These are phyloP conservation scores for Myocastor coypus DNA, from an alignment of 2,113 vertebrate genomes.

Conservation along the genomic window DNA sequence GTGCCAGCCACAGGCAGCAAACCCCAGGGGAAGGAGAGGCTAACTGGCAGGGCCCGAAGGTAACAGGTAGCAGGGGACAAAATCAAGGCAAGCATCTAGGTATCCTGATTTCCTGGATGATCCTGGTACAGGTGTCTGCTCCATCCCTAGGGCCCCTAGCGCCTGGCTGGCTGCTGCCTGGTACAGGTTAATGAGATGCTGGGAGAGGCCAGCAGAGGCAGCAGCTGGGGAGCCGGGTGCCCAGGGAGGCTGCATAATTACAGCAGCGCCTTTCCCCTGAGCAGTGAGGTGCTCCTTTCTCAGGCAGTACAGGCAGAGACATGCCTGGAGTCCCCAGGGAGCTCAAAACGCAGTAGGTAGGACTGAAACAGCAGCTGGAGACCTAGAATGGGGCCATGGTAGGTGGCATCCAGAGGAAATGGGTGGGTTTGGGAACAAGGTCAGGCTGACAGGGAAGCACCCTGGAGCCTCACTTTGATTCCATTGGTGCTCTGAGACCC, in stretches of 20 bases:
- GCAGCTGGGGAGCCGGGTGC: conserved; percentile 45
- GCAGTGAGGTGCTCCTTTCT: conserved; percentile 66
- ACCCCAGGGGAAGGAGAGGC: conserved; percentile 95
- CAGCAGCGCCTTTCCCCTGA: conserved; percentile 41
- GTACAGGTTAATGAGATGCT: conserved; percentile 69
- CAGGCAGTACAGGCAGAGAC: conserved; percentile 66
- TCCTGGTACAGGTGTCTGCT: neutral
- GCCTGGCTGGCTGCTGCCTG: conserved; percentile 52
- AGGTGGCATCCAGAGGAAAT: neutral
- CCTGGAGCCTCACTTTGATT: neutral
- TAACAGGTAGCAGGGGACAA: conserved; percentile 79
- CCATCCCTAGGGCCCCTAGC: neutral
- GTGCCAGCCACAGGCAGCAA: conserved; percentile 90
- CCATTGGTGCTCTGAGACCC: neutral
- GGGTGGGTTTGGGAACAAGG: neutral
- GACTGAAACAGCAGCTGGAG: conserved; percentile 70
- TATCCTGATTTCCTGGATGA: neutral
- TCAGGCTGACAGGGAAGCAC: neutral
- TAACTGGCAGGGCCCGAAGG: conserved; percentile 97
- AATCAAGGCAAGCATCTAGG: neutral
- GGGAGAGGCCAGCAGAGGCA: conserved; percentile 46
- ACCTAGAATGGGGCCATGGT: neutral
- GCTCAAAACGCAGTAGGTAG: neutral
- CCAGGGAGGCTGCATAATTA: conserved; percentile 73
- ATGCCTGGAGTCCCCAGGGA: conserved; percentile 50